Evolutionary conservation across 1,140 invertebrate genomes (phyloP).

Genomic region (Scaptomyza pallida): DNA sequence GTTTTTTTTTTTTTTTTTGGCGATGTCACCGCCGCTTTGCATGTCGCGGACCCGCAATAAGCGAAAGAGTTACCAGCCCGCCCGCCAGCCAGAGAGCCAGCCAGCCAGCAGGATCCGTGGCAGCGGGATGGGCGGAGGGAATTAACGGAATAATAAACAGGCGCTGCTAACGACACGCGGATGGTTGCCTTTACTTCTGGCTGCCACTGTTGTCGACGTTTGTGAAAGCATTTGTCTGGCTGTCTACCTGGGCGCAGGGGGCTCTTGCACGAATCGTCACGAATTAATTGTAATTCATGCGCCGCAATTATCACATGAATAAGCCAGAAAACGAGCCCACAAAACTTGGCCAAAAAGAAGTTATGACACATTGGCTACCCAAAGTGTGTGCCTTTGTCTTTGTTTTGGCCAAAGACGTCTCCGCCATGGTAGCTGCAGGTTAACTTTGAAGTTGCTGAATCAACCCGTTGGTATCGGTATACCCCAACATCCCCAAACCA

Average conservation of each 20-base stretch:
- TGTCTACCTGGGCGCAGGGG: slow-evolving; percentile 35
- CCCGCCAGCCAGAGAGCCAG: slow-evolving; percentile 21
- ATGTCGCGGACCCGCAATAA: slow-evolving; percentile 63
- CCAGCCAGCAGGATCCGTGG: neutral
- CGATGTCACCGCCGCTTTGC: slow-evolving; percentile 79
- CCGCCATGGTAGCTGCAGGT: slow-evolving; percentile 1
- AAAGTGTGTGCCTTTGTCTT: neutral
- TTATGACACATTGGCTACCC: slow-evolving; percentile 25
- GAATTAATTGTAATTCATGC: slow-evolving; percentile 82
- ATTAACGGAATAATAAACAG: slow-evolving; percentile 82
- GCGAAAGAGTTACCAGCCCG: slow-evolving; percentile 51
- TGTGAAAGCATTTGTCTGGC: slow-evolving; percentile 16
- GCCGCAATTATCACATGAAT: slow-evolving; percentile 79
- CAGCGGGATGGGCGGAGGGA: slow-evolving; percentile 42
- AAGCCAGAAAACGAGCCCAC: slow-evolving; percentile 29
- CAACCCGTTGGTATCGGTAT: slow-evolving; percentile 13
- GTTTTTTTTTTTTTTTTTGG: slow-evolving; percentile 56
- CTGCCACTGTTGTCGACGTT: slow-evolving; percentile 7
- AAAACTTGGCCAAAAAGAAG: slow-evolving; percentile 23
- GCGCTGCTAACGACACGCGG: slow-evolving; percentile 80
- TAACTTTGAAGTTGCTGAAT: slow-evolving; percentile 49
- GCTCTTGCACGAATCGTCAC: slow-evolving; percentile 72
- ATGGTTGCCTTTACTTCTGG: slow-evolving; percentile 18
- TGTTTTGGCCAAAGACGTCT: slow-evolving; percentile 4
- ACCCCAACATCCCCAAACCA: neutral